Evolutionary conservation across 2,888 invertebrate genomes (phyloP), one percentile per base, ranked within the genome.

Genomic region (Anthrax anthrax): DNA sequence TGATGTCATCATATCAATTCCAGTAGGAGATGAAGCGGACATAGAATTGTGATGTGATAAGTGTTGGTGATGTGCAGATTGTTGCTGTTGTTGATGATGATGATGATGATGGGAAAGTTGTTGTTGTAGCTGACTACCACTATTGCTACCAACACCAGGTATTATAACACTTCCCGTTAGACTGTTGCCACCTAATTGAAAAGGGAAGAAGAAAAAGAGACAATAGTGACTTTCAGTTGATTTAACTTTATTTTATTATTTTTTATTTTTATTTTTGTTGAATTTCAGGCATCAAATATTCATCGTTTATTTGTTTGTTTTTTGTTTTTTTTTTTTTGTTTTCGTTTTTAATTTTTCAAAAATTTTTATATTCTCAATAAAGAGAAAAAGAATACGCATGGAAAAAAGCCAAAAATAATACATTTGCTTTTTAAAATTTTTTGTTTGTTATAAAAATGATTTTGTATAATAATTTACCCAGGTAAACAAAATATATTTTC

Each of bases 191-290:
- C 51, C 51, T 51, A 49, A 42, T 48, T 44, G 43, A 49, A 41
- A 37, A 47, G 49, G 50, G 68, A 67, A 68, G 53, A 57, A 65
- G 67, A 68, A 65, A 68, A 67, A 69, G 69, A 69, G 69, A 69
- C 68, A 69, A 67, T 65, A 68, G 69, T 69, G 69, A 69, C 69
- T 69, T 23, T 65, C 63, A 63, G 62, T 67, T 50, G 45, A 37
- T 49, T 37, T 23, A 23, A 23, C 8, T 23, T 23, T 6, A 23
- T 8, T 41, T 44, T 42, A 18, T 45, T 43, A 40, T 41, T 46
- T 23, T 23, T 23, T 47, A 46, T 44, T 46, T 47, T 44, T 51
- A 46, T 50, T 44, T 29, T 44, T 37, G 16, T 36, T 42, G 18
- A 32, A 46, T 44, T 51, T 23, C 23, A 23, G 23, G 23, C 23